A percentile compares a stretch with the other conserved stretches of the same genome.
Conservation (phyloP, 2,113 vertebrate genomes). For the Mola mola region DNA sequence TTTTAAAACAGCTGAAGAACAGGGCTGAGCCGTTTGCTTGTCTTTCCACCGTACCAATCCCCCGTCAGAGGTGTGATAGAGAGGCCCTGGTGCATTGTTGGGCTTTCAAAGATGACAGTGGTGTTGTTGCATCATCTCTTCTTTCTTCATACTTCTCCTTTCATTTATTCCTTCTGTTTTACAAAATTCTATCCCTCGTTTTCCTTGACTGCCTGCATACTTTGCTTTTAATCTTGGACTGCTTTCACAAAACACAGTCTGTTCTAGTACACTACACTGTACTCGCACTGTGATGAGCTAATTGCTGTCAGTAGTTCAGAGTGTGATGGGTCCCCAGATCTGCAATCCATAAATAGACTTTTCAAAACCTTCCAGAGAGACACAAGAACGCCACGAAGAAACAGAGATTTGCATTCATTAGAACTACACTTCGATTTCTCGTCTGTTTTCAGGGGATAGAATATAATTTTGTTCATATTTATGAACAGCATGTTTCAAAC, state of each 20-base stretch:
- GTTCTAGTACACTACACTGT: conserved; percentile 11
- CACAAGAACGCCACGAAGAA: conserved; percentile 15
- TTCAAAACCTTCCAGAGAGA: conserved; percentile 31
- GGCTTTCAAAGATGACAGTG: conserved; percentile 7
- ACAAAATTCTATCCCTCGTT: conserved; percentile 1
- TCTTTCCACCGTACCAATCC: conserved; percentile 3
- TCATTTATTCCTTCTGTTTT: background rate
- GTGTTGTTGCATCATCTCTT: background rate
- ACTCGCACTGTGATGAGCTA: conserved; percentile 35
- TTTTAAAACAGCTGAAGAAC: conserved; percentile 56
- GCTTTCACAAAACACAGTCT: conserved; percentile 8
- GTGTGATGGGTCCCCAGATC: conserved; percentile 28
- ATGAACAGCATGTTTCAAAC: background rate
- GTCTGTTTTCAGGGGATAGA: conserved; percentile 10
- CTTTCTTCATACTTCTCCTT: conserved; percentile 14
- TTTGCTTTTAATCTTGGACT: conserved; percentile 13
- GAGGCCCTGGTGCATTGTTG: conserved; percentile 6
- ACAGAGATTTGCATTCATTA: conserved; percentile 46
- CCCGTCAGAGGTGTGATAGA: conserved; percentile 1
- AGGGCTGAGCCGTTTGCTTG: conserved; percentile 26
- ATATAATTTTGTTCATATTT: too few relatives aligned
- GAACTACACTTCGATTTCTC: conserved; percentile 15
- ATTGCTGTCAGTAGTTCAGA: conserved; percentile 54
- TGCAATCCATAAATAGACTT: conserved; percentile 63
- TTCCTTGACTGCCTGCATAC: background rate